Conservation (phyloP, 2,113 vertebrate species). For the Menura novaehollandiae region DNA sequence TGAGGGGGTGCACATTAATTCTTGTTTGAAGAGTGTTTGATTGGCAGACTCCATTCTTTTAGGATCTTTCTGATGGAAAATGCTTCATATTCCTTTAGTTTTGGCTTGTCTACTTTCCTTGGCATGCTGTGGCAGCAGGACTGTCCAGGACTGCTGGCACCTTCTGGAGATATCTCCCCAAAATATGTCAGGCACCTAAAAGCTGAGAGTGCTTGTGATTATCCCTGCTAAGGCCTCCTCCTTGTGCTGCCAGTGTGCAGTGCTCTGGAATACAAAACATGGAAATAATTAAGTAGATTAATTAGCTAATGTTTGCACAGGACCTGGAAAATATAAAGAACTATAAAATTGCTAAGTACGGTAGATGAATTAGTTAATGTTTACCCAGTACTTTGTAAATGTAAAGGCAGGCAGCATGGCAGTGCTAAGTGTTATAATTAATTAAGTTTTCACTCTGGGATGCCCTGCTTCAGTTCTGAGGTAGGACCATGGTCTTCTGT, state of each 20-base stretch:
- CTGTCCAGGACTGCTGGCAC: background rate
- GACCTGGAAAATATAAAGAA: constrained; percentile 2
- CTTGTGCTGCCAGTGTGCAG: background rate
- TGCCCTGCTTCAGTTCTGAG: background rate
- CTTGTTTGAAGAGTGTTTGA: constrained; percentile 48
- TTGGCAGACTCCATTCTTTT: constrained; percentile 13
- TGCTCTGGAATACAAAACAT: background rate
- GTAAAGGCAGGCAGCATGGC: background rate
- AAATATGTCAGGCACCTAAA: background rate
- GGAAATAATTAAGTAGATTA: constrained; percentile 1
- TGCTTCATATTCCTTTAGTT: background rate
- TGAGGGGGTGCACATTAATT: constrained; percentile 35
- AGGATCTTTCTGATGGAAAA: background rate
- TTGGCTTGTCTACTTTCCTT: background rate
- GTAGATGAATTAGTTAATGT: constrained; percentile 22
- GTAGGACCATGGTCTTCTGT: background rate
- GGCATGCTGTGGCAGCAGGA: background rate
- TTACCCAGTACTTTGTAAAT: constrained; percentile 6
- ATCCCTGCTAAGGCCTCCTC: background rate
- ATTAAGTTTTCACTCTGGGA: background rate
- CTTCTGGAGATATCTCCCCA: background rate
- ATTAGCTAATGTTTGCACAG: constrained; percentile 35
- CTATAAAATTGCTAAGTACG: constrained; percentile 16
- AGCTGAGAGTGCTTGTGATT: background rate
- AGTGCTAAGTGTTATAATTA: background rate